These are phyloP conservation scores for Oncorhynchus nerka DNA, from an alignment of 2,113 vertebrate genomes.

Conservation along the genomic window DNA sequence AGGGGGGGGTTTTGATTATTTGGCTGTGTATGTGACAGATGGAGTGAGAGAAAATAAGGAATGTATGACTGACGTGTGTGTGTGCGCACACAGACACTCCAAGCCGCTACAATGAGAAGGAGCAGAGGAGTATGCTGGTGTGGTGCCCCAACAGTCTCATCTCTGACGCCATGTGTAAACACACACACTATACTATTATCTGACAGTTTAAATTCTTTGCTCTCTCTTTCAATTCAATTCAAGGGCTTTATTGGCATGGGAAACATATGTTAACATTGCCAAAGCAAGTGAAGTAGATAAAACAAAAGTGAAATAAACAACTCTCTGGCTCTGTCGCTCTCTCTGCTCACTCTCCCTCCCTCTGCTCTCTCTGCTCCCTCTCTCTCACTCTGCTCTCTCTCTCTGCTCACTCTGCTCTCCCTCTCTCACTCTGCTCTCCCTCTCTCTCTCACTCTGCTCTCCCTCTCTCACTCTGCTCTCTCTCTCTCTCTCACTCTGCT, in stretches of 20 bases:
- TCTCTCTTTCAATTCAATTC: not conserved
- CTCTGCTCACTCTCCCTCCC: too few relatives aligned
- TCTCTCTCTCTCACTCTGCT: too few relatives aligned
- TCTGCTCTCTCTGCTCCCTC: too few relatives aligned
- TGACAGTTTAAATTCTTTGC: too few relatives aligned
- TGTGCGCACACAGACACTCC: slow-evolving; percentile 71
- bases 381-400: not conserved
- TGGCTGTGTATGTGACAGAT: not conserved
- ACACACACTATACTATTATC: not conserved
- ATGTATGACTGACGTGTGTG: not conserved
- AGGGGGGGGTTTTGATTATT: not conserved
- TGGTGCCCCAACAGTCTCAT: slow-evolving; percentile 87
- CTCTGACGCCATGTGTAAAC: slow-evolving; percentile 89
- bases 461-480: too few relatives aligned
- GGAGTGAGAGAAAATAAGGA: not conserved
- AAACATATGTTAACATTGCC: too few relatives aligned
- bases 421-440: too few relatives aligned
- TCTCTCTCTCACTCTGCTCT: too few relatives aligned
- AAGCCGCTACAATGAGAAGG: slow-evolving; percentile 77
- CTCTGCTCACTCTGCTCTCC: not conserved
- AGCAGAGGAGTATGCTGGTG: slow-evolving; percentile 89
- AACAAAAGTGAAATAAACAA: too few relatives aligned
- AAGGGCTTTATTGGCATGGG: too few relatives aligned
- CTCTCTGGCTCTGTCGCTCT: too few relatives aligned
- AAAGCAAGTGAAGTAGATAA: too few relatives aligned